phyloP scores from a whole-genome alignment of 2,113 vertebrate species.

The Myxocyprinus asiaticus region DNA sequence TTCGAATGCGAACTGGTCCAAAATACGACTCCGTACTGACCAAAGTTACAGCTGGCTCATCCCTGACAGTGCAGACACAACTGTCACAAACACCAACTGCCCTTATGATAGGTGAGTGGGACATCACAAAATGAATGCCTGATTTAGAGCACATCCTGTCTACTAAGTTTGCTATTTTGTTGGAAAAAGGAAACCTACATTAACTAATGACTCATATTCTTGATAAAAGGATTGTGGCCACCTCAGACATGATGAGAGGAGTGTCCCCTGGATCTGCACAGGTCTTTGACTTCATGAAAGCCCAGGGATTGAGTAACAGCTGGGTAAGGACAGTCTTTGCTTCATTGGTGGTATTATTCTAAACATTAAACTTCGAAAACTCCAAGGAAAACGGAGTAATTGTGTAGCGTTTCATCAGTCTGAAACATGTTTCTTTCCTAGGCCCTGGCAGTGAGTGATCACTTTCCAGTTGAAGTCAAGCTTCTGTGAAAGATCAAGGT shows the following conservation, averaged over 20 bases:
- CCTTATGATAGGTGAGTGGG: conserved; percentile 83
- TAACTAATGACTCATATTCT: neutral
- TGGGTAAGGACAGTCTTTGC: conserved; percentile 70
- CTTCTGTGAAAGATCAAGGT: conserved; percentile 55
- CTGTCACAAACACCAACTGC: conserved; percentile 78
- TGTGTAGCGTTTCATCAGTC: neutral
- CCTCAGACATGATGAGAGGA: conserved; percentile 72
- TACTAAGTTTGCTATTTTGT: neutral
- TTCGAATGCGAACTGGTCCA: conserved; percentile 67
- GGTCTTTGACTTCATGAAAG: conserved; percentile 78
- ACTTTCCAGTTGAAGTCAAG: conserved; percentile 88
- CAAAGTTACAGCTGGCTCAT: conserved; percentile 87
- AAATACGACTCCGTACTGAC: conserved; percentile 83
- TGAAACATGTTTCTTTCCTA: conserved; percentile 55
- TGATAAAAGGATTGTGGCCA: conserved; percentile 82
- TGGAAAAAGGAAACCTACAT: neutral
- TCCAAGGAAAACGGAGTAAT: neutral
- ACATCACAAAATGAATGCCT: neutral
- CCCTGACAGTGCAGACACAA: conserved; percentile 78
- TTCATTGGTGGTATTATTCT: neutral
- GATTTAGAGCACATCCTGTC: too few relatives aligned
- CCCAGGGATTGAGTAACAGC: conserved; percentile 73
- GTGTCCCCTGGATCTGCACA: conserved; percentile 70
- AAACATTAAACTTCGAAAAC: neutral
- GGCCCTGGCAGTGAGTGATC: conserved; percentile 89